A percentile compares a stretch with the other conserved stretches of the same genome.
Conservation (phyloP, 2,113 vertebrate genomes). For the Amblyornis subalaris region DNA sequence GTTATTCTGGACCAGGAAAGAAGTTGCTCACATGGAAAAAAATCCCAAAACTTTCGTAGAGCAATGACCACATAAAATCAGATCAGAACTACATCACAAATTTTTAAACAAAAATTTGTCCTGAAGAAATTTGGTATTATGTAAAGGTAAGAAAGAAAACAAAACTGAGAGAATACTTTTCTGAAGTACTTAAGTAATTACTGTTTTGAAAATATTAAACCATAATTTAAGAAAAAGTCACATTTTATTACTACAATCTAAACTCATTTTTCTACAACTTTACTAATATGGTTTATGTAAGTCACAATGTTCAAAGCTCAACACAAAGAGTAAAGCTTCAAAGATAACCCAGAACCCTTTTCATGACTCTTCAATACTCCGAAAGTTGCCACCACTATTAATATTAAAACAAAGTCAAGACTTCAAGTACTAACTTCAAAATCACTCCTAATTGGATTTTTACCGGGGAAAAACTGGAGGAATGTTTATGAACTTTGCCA, state of each 20-base stretch:
- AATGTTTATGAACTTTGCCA: conserved; percentile 36
- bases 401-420: neutral
- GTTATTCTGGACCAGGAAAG: neutral
- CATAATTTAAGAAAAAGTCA: neutral
- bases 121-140: neutral
- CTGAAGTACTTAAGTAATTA: neutral
- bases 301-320: neutral
- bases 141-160: neutral
- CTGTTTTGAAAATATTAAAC: neutral
- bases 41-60: neutral
- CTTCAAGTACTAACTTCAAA: neutral
- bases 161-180: neutral
- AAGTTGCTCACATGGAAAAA: neutral
- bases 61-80: neutral
- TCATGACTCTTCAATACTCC: neutral
- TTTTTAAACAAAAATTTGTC: neutral
- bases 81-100: neutral
- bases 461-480: neutral
- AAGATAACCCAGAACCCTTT: neutral
- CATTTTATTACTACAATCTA: neutral
- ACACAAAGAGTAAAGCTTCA: neutral
- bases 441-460: neutral
- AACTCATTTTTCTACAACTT: neutral
- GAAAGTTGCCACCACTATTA: neutral
- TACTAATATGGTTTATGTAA: neutral